Evolutionary conservation across 2,888 invertebrate species (phyloP).

Genomic region (Trachelus troglodyta): DNA sequence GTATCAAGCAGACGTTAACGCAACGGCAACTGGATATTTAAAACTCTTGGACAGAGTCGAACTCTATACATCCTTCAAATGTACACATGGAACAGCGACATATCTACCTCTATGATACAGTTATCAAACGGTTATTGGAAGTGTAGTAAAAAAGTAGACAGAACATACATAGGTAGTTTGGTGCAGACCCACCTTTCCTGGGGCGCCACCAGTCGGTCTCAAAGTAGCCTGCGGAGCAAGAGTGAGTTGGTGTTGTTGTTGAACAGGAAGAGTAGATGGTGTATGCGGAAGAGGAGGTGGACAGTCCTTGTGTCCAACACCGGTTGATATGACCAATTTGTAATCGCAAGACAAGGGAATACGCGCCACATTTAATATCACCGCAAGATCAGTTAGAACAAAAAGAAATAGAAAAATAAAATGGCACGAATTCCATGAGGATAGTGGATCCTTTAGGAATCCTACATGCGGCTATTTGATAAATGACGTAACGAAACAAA

Average conservation of each 20-base stretch:
- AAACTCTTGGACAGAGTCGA: conserved; percentile 8
- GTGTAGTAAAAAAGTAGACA: conserved; percentile 62
- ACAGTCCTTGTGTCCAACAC: conserved; percentile 72
- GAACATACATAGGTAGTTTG: conserved; percentile 67
- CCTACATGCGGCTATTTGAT: not conserved
- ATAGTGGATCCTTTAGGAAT: not conserved
- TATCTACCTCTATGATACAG: conserved; percentile 39
- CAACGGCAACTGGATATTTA: not conserved
- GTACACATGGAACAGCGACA: conserved; percentile 28
- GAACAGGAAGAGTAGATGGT: conserved; percentile 65
- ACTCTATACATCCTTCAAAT: conserved; percentile 37
- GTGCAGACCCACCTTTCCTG: conserved; percentile 87
- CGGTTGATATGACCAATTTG: conserved; percentile 54
- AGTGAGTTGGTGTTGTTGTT: conserved; percentile 66
- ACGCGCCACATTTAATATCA: conserved; percentile 60
- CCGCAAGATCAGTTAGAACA: conserved; percentile 59
- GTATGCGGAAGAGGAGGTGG: conserved; percentile 78
- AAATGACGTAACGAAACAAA: not conserved
- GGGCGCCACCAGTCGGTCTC: conserved; percentile 96
- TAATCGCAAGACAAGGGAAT: conserved; percentile 59
- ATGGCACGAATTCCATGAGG: not conserved
- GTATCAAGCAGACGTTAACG: not conserved
- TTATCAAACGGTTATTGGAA: conserved; percentile 38
- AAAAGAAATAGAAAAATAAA: not conserved
- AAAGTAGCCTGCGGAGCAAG: conserved; percentile 92